Evolutionary conservation across 1,140 invertebrate genomes (phyloP), one percentile per base, ranked within the genome.

Genomic region (Parapsyche elsis): DNA sequence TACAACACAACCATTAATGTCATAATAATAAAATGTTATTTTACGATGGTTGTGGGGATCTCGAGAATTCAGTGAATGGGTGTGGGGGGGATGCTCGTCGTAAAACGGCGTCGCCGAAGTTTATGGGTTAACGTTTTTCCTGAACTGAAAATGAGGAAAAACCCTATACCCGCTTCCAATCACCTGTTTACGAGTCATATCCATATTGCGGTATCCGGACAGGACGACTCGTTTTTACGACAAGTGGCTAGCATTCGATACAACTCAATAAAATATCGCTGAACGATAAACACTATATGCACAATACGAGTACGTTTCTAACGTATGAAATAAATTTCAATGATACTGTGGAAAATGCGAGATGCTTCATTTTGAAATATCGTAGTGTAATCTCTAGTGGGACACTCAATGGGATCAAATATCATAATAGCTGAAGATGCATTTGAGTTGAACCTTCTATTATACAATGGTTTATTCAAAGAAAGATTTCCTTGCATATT

Each of bases 11-110:
- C 24, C 76, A 81, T 81, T 81, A 78, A 78, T 49, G 57, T 79
- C 80, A 79, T 79, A 75, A 81, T 75, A 81, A 81, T 81, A 81
- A 81, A 81, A 81, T 78, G 59, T 71, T 71, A 81, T 78, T 81
- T 81, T 81, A 81, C 76, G 76, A 71, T 19, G 49, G 49, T 53
- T 5, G 49, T 2, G 49, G 10, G 16, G 21, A 67, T 19, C 61
- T 10, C 14, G 21, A 5, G 19, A 23, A 21, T 19, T 19, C 14
- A 67, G 21, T 12, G 21, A 26, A 7, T 12, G 61, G 12, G 45
- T 19, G 46, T 21, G 12, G 71, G 9, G 64, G 64, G 14, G 64
- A 23, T 24, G 49, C 9, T 23, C 23, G 64, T 23, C 64, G 64
- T 67, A 67, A 67, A 67, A 67, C 24, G 2, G 16, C 23, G 71